Base-by-base conservation (phyloP, 1,140 invertebrate genomes). In the Tribolium madens region DNA sequence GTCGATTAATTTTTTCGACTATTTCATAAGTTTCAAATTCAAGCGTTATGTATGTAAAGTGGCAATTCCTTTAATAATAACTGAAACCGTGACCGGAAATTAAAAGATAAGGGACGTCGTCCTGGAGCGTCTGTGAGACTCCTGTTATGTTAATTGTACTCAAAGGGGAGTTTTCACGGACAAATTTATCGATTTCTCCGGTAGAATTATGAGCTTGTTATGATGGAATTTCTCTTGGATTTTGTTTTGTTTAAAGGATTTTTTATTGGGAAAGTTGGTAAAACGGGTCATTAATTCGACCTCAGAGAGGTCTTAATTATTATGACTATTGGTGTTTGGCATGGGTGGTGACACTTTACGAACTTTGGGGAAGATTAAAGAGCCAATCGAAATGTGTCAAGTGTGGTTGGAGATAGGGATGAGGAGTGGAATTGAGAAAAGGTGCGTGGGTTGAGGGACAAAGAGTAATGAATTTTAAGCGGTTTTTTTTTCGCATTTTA, bases 351-450 rank as follows among this genome's bases (percentile, higher is more conserved):
- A 33, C 57, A 64, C 18, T 64, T 64, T 64, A 12, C 52, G 6
- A 64, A 64, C 21, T 64, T 36, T 64, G 57, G 31, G 12, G n/a
- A 12, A 64, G 57, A 64, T 64, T 64, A 64, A 64, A 64, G 57
- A 26, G 57, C 57, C 57, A 21, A 64, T 64, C 57, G 21, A 21
- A 13, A 64, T 64, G 57, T 64, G 57, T 64, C 26, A 64, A 64
- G 57, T 64, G 57, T 57, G n/a, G 52, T 57, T 14, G 57, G 13
- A 33, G 13, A 64, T 12, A 26, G 14, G n/a, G 26, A 26, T n/a
- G 26, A 33, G 21, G 26, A 13, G 21, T 31, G 18, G 7, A 60
- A 64, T 12, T 64, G 52, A n/a, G 3, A 17, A 15, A 13, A 50
- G 15, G 15, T 17, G 12, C 48, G 48, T 50, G 13, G 12, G 13